Percentiles rank a stretch among this genome's conserved stretches.
Evolutionary conservation across 2,113 vertebrate species (phyloP).

Genomic region (Pseudonaja textilis): DNA sequence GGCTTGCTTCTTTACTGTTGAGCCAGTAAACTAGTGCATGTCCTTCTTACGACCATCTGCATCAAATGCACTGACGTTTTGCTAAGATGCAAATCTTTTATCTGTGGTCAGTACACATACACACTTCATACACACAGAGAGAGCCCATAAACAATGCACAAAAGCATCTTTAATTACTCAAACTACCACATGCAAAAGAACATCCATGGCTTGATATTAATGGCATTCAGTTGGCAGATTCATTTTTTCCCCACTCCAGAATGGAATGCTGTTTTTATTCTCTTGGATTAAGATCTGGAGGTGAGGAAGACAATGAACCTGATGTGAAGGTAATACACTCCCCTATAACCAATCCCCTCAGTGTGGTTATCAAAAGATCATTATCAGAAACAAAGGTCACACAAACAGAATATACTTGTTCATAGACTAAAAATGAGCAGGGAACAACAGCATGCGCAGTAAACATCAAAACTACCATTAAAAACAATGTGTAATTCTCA

Average conservation of each 20-base stretch:
- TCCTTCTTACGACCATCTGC: constrained; percentile 41
- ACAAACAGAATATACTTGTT: constrained; percentile 60
- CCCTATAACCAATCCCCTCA: constrained; percentile 46
- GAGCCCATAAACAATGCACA: constrained; percentile 64
- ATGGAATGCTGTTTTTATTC: constrained; percentile 45
- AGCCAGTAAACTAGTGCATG: constrained; percentile 59
- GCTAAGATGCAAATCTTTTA: constrained; percentile 54
- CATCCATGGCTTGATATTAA: constrained; percentile 62
- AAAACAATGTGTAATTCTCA: constrained; percentile 63
- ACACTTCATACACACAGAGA: constrained; percentile 47
- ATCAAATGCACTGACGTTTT: constrained; percentile 51
- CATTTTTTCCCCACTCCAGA: constrained; percentile 58
- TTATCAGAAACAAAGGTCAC: constrained; percentile 60
- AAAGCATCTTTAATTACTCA: constrained; percentile 69
- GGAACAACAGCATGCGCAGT: constrained; percentile 53
- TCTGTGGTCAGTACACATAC: constrained; percentile 24
- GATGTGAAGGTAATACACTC: constrained; percentile 49
- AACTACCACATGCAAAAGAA: constrained; percentile 73
- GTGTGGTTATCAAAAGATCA: constrained; percentile 37
- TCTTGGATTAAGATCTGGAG: constrained; percentile 55
- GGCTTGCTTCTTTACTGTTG: constrained; percentile 60
- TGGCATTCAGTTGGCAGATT: constrained; percentile 53
- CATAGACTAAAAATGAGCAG: constrained; percentile 52
- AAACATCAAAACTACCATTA: constrained; percentile 66
- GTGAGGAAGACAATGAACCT: constrained; percentile 62